A percentile compares a stretch with the other conserved stretches of the same genome.
phyloP scores from a whole-genome alignment of 2,797 vertebrate genomes.

The Choloepus didactylus region DNA sequence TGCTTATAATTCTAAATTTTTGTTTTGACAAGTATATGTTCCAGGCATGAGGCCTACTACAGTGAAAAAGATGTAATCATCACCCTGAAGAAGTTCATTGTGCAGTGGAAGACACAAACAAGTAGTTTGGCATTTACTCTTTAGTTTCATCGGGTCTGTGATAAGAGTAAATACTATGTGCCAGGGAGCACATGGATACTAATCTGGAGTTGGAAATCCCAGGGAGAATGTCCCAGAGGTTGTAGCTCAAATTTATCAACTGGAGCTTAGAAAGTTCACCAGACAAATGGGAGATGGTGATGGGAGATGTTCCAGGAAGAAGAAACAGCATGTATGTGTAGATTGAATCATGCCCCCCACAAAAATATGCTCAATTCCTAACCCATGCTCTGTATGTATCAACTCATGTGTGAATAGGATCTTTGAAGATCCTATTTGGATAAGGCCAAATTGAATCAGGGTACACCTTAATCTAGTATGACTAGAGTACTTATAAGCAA shows the following conservation, averaged over 20 bases:
- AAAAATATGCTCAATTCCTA: no score
- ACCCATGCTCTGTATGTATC: no score
- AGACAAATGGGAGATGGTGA: neutral
- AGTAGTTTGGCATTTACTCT: neutral
- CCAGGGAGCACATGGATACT: neutral
- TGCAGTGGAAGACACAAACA: neutral
- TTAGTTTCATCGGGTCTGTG: neutral
- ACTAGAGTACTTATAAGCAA: no score
- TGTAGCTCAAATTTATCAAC: neutral
- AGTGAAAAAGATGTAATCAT: neutral
- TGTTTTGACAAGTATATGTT: neutral
- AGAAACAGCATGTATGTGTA: neutral
- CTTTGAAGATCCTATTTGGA: no score
- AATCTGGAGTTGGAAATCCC: neutral
- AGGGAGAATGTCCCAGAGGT: neutral
- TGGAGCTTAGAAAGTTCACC: neutral
- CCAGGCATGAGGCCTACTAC: neutral
- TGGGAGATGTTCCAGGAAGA: neutral
- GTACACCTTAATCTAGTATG: no score
- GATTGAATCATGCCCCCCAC: no score
- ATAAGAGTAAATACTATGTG: neutral
- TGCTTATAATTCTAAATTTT: neutral
- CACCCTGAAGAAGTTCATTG: neutral
- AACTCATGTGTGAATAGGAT: no score
- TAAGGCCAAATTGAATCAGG: no score